phyloP scores from a whole-genome alignment of 2,888 invertebrate genomes.

The Amphipoea oculea region DNA sequence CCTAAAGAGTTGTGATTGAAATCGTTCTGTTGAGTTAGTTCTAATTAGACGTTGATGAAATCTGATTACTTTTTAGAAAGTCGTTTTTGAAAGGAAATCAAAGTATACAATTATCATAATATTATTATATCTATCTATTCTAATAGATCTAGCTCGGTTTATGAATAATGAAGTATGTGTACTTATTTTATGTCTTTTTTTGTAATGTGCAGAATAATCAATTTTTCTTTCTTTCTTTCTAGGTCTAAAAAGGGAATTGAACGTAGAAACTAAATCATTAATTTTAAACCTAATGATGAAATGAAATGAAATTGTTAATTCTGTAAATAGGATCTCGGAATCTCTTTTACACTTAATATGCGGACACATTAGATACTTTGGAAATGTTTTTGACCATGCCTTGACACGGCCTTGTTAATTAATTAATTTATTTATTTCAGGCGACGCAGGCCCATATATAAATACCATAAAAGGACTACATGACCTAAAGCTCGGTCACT shows the following conservation, averaged over 20 bases:
- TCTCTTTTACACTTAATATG: not conserved
- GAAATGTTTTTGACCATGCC: not conserved
- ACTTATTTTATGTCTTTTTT: not conserved
- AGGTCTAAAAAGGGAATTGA: not conserved
- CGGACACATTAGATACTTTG: not conserved
- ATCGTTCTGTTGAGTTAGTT: constrained; percentile 5
- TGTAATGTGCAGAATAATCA: not conserved
- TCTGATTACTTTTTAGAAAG: constrained; percentile 5
- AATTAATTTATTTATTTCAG: not conserved
- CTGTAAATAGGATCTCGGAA: not conserved
- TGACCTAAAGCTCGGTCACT: no score
- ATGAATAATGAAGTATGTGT: not conserved
- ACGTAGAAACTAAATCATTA: not conserved
- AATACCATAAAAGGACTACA: no score
- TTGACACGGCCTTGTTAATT: not conserved
- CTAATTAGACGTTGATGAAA: constrained; percentile 15
- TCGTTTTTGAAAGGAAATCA: constrained; percentile 13
- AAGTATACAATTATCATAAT: not conserved
- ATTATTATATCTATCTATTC: no score
- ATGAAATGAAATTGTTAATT: not conserved
- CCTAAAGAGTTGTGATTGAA: constrained; percentile 9
- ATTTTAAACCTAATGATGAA: not conserved
- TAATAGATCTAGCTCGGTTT: not conserved
- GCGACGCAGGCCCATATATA: no score
- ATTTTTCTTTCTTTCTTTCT: not conserved